Percentiles rank a stretch among this genome's conserved stretches.
Conservation (phyloP, 2,888 invertebrate species). For the Junonia oenone region DNA sequence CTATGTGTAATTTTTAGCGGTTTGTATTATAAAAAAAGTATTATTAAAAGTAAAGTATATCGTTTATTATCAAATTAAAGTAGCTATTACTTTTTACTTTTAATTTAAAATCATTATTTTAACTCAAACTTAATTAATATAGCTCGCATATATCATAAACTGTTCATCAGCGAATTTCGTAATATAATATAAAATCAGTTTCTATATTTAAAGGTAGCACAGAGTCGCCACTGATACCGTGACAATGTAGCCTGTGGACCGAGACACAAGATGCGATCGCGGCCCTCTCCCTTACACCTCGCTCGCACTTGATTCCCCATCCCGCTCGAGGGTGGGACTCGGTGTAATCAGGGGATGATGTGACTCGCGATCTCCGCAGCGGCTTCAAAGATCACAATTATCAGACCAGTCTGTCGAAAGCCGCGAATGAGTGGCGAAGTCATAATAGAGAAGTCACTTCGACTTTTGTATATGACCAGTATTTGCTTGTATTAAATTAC, state of each 20-base stretch:
- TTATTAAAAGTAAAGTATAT: too few species aligned
- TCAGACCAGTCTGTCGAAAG: conserved; percentile 78
- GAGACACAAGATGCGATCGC: conserved; percentile 83
- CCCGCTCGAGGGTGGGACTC: conserved; percentile 72
- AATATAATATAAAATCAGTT: conserved; percentile 15
- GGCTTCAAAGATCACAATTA: conserved; percentile 79
- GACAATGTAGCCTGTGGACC: conserved; percentile 79
- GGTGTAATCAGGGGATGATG: conserved; percentile 80
- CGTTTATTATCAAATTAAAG: too few species aligned
- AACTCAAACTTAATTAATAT: not conserved
- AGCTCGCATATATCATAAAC: not conserved
- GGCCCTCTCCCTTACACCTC: conserved; percentile 52
- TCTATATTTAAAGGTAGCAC: conserved; percentile 53
- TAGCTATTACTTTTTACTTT: too few species aligned
- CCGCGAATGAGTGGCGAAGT: conserved; percentile 70
- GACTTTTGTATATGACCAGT: conserved; percentile 19
- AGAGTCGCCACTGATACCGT: conserved; percentile 62
- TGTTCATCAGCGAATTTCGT: conserved; percentile 19
- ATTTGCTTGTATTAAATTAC: conserved; percentile 34
- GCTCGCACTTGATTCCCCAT: conserved; percentile 32
- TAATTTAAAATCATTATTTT: too few species aligned
- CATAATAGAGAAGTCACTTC: conserved; percentile 55
- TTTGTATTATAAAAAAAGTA: too few species aligned
- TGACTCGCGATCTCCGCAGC: conserved; percentile 77
- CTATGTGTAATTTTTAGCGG: too few species aligned